Base-by-base conservation (phyloP, 1,140 invertebrate species). In the Drosophila seguyi region DNA sequence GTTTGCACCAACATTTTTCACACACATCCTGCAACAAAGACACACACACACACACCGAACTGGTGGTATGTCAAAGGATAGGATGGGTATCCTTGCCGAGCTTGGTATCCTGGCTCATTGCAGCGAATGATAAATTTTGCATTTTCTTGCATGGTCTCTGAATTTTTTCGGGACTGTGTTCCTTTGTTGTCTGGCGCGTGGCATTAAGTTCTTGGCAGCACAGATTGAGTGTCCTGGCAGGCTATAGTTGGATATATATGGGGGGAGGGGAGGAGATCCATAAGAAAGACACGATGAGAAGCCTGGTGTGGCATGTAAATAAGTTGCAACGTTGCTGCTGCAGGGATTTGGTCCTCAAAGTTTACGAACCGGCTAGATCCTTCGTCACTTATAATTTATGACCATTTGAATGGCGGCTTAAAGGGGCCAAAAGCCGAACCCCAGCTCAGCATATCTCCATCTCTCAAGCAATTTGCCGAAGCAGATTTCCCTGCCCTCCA, bases 301-400 rank as follows among this genome's bases (percentile, higher is more conserved):
- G 52, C 14, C 6, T 52, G 29, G 56, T 65, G 60, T 38, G 44
- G 74, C 63, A 68, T 67, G 69, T 52, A 76, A 82, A 75, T 83
- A 71, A 62, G 55, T 52, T 83, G 63, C 73, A 78, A 52, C 31
- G 25, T 22, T 47, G 52, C 59, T 66, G 79, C 53, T 61, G 63
- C 69, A 58, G 38, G 74, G 76, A 76, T 84, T 85, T 77, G 52
- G 38, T 77, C 52, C 61, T 74, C 73, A 65, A 77, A 85, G 62
- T 74, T 77, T 77, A 81, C 77, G 77, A 85, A 82, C 66, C 63
- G 52, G 27, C 42, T 29, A 47, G 52, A 71, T 61, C 60, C 73
- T 58, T 66, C 74, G 72, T 88, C 83, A 80, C 75, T 69, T 74
- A 88, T 87, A 87, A 87, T 87, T 88, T 90, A 87, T 87, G 81